Conservation (phyloP, 2,113 vertebrate genomes). For the Tretioscincus oriximinensis region DNA sequence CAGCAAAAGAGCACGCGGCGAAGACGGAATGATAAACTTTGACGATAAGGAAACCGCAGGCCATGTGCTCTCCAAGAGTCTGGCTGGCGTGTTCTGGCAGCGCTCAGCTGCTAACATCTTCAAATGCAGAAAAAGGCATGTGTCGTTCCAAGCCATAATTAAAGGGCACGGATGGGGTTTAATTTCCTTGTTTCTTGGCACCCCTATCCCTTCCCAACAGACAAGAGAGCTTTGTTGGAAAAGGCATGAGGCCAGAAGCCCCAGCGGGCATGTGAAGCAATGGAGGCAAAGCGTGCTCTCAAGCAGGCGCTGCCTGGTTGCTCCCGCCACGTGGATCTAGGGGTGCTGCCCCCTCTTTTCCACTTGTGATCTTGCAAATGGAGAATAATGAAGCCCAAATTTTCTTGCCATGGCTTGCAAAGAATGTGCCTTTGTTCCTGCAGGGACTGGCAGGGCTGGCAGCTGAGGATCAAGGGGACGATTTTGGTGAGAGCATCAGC, state of each 20-base stretch:
- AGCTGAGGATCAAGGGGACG: not conserved
- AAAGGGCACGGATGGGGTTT: not conserved
- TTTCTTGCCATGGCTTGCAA: constrained; percentile 17
- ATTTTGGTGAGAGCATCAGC: not conserved
- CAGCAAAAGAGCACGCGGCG: too few relatives aligned
- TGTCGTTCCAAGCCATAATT: not conserved
- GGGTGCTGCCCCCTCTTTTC: not conserved
- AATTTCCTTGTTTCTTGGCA: not conserved
- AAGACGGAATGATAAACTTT: too few relatives aligned
- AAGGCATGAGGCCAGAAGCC: not conserved
- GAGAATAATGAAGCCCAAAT: not conserved
- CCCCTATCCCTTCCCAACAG: accelerated
- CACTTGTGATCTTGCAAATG: not conserved
- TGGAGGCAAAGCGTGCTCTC: too few relatives aligned
- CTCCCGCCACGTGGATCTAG: not conserved
- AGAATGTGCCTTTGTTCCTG: not conserved
- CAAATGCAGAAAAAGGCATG: too few relatives aligned
- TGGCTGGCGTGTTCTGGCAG: not conserved
- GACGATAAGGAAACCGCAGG: not conserved
- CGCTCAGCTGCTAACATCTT: not conserved
- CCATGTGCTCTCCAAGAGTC: not conserved
- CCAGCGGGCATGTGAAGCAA: not conserved
- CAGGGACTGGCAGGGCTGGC: not conserved
- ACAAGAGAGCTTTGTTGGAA: too few relatives aligned
- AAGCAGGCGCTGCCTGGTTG: not conserved